Base-by-base conservation (phyloP, 92 coral and sea anemone genomes). In the Parazoanthus swiftii region DNA sequence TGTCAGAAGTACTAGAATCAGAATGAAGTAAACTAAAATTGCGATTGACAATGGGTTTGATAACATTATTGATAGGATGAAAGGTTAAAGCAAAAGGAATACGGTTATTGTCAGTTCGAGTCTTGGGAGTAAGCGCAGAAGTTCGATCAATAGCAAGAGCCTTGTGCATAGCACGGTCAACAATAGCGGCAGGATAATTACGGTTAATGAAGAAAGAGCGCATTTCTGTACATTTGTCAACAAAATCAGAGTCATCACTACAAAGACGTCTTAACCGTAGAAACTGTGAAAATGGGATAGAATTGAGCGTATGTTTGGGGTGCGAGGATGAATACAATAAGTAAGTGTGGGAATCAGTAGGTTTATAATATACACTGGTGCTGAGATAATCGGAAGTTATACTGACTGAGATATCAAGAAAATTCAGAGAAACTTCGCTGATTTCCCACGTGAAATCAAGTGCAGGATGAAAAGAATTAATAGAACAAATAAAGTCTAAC, bases 181-280 rank as follows among this genome's bases (percentile, higher is more conserved):
- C 77, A 74, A 86, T 56, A 72, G 56, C 79, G 73, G 71, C 81
- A 46, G 90, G 90, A 72, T 86, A 90, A 65, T 81, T 42, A 67
- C 90, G 90, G 81, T 86, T 79, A 48, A 87, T 48, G 83, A 86
- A 80, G 44, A 79, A 86, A 79, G 86, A 38, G 74, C 89, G 77
- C 87, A 90, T 90, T 33, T 72, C 86, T 35, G 29, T 68, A 75
- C 86, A 86, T 70, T 90, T 77, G 82, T 78, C 48, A 51, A 33
- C 48, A 78, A 90, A 90, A 54, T 85, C 89, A 4, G 26, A 51
- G 48, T 77, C 89, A 18, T 89, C 89, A 29, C 92, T 89, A 81
- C 92, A 89, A 73, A 89, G 73, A 87, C 91, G 91, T 74, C 91
- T 71, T 83, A 89, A 84, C n/a, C 91, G 89, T 48, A 89, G 89